These are phyloP conservation scores for Spodoptera picta DNA, from an alignment of 2,888 invertebrate species.

Conservation along the genomic window DNA sequence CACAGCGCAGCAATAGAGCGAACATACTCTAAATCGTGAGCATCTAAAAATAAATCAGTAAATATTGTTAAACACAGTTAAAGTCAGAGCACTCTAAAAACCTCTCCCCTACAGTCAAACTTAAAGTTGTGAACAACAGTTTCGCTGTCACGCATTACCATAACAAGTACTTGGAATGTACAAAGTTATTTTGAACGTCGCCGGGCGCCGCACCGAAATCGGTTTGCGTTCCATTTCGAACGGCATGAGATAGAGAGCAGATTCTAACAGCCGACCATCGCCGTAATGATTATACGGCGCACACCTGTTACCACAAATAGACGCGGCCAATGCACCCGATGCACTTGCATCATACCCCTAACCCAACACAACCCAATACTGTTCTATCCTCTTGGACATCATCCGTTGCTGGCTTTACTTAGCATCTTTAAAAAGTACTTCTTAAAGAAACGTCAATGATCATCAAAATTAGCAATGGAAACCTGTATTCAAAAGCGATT, in stretches of 20 bases:
- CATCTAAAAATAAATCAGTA: too few relatives aligned
- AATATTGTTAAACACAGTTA: too few relatives aligned
- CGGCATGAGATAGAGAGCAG: constrained; percentile 33
- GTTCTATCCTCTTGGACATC: background rate
- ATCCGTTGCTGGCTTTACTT: constrained; percentile 41
- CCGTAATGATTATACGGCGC: constrained; percentile 36
- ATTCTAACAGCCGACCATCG: constrained; percentile 39
- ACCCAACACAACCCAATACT: background rate
- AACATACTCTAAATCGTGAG: too few relatives aligned
- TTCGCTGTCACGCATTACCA: background rate
- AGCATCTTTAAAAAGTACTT: background rate
- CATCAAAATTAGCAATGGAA: background rate
- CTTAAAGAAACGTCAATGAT: constrained; percentile 18
- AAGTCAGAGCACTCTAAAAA: too few relatives aligned
- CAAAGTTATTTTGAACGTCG: constrained; percentile 29
- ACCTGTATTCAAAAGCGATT: constrained; percentile 15
- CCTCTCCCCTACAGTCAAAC: too few relatives aligned
- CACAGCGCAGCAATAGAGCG: too few relatives aligned
- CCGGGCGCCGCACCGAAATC: constrained; percentile 16
- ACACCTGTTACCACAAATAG: constrained; percentile 79
- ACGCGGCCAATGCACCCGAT: constrained; percentile 74
- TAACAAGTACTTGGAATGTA: constrained; percentile 12
- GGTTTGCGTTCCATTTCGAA: constrained; percentile 27
- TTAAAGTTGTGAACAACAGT: background rate
- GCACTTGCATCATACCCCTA: constrained; percentile 61